Conservation (phyloP, 64 coral and sea anemone species). For the Acropora yongei region DNA sequence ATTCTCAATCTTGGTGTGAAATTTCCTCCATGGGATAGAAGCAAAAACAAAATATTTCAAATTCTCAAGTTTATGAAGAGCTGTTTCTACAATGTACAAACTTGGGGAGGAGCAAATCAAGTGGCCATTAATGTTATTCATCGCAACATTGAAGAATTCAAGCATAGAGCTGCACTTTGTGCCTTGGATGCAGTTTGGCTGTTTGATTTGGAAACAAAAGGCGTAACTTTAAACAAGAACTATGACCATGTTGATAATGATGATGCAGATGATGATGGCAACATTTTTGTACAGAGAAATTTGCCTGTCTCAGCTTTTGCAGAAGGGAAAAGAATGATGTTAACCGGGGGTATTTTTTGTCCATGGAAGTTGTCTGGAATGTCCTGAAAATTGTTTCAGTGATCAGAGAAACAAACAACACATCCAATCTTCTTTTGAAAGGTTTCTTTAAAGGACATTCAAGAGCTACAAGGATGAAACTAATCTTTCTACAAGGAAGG, state of each 20-base stretch:
- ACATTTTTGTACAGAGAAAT: conserved; percentile 52
- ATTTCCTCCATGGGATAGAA: conserved; percentile 78
- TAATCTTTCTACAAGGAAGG: no score
- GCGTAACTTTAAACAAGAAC: not conserved
- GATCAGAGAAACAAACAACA: not conserved
- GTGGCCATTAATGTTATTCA: conserved; percentile 69
- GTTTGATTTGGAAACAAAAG: conserved; percentile 47
- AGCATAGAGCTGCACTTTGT: conserved; percentile 40
- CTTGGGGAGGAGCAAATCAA: conserved; percentile 83
- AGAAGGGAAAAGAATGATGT: conserved; percentile 57
- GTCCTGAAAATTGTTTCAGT: not conserved
- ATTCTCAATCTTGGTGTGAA: conserved; percentile 67
- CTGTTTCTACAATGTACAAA: conserved; percentile 90
- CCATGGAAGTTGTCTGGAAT: not conserved
- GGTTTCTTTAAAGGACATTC: no score
- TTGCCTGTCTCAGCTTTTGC: conserved; percentile 22
- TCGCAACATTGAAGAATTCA: conserved; percentile 55
- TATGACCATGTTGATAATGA: not conserved
- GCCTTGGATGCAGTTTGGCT: conserved; percentile 19
- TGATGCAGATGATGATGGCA: conserved; percentile 63
- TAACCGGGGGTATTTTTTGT: conserved; percentile 2
- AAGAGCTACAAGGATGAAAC: no score
- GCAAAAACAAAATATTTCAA: conserved; percentile 81
- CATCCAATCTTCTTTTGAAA: no score
- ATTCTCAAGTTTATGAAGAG: conserved; percentile 90